Percentiles rank a stretch among this genome's conserved stretches.
Conservation (phyloP, 2,113 vertebrate species). For the Misgurnus mizolepis region DNA sequence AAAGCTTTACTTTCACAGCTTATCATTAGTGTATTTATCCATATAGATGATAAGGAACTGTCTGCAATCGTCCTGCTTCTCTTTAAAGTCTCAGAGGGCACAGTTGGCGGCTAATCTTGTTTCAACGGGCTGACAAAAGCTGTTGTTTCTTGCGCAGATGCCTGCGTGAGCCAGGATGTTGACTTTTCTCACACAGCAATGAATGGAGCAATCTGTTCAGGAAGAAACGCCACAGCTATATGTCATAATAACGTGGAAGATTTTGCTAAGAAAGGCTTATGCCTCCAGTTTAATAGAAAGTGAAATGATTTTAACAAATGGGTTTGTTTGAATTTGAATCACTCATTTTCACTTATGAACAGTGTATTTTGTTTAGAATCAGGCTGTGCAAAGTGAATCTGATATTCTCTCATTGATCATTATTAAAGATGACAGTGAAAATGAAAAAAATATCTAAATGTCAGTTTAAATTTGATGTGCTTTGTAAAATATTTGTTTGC, state of each 20-base stretch:
- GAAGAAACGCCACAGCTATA: slow-evolving; percentile 28
- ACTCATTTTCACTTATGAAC: too few species aligned
- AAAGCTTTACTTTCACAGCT: not conserved
- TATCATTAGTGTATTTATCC: slow-evolving; percentile 15
- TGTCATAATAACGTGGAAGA: slow-evolving; percentile 20
- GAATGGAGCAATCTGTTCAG: slow-evolving; percentile 30
- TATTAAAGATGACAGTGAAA: too few species aligned
- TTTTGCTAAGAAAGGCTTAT: not conserved
- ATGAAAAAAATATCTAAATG: too few species aligned
- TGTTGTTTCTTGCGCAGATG: slow-evolving; percentile 32
- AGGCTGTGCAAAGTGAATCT: too few species aligned
- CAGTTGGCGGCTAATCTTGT: slow-evolving; percentile 32
- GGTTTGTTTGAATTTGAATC: too few species aligned
- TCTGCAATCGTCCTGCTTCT: not conserved
- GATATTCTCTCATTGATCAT: too few species aligned
- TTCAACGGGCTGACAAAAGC: slow-evolving; percentile 38
- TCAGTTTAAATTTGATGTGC: too few species aligned
- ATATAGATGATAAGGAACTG: slow-evolving; percentile 3
- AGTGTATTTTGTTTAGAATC: too few species aligned
- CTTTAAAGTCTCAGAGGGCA: slow-evolving; percentile 29
- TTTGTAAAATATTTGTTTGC: too few species aligned
- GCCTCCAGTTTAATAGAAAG: not conserved
- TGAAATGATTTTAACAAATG: not conserved
- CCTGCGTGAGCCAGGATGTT: slow-evolving; percentile 23
- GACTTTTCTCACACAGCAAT: not conserved